Conservation (phyloP, 1,140 invertebrate species). For the Dinoponera quadriceps region DNA sequence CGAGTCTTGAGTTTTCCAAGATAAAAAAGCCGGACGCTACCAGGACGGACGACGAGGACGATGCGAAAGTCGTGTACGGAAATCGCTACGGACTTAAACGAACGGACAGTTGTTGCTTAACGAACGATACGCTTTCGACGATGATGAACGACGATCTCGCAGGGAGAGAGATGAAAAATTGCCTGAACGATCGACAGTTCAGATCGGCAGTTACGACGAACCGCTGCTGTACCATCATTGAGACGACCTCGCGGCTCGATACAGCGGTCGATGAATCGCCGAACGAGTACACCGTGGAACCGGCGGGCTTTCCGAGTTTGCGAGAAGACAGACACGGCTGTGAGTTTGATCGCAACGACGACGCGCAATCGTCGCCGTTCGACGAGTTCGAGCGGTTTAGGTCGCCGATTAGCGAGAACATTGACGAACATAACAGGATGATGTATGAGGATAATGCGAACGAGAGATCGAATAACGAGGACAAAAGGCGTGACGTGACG, state of each 20-base stretch:
- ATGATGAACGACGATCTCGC: conserved; percentile 60
- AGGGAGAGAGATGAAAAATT: conserved; percentile 46
- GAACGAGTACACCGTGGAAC: neutral
- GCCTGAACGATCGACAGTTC: neutral
- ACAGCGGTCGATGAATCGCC: neutral
- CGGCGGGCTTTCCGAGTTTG: neutral
- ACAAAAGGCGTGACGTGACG: neutral
- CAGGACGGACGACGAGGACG: neutral
- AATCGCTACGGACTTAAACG: neutral
- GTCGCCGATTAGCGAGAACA: neutral
- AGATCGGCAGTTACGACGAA: no score
- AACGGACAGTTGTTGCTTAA: neutral
- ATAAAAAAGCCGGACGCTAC: no score
- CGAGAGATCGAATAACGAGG: neutral
- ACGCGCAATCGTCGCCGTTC: neutral
- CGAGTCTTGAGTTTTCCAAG: neutral
- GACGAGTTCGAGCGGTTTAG: neutral
- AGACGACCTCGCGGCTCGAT: neutral
- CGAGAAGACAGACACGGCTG: neutral
- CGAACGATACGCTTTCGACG: conserved; percentile 72
- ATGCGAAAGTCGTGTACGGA: neutral
- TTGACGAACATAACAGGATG: neutral
- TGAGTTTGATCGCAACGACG: neutral
- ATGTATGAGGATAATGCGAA: neutral
- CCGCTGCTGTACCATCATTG: neutral